Conservation (phyloP, 2,113 vertebrate species). For the Sarotherodon lohbergeri region DNA sequence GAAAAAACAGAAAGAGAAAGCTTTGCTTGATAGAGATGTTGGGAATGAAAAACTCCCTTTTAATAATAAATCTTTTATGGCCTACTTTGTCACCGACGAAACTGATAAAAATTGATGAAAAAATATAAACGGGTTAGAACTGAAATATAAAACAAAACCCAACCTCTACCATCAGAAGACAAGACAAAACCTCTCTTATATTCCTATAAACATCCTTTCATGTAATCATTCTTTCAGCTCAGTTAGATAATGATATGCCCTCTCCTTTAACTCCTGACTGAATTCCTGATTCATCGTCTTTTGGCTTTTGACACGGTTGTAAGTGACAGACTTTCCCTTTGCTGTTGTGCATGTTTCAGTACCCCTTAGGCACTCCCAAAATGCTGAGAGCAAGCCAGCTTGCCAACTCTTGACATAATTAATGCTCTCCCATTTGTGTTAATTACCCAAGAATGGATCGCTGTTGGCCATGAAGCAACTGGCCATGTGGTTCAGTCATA, state of each 20-base stretch:
- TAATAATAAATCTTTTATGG: background rate
- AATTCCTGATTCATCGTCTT: background rate
- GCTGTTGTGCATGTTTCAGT: slow-evolving; percentile 3
- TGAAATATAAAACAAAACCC: background rate
- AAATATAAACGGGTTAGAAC: background rate
- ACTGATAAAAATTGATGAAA: background rate
- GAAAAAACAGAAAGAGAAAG: background rate
- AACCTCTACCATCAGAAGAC: background rate
- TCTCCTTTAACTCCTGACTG: background rate
- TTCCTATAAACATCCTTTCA: background rate
- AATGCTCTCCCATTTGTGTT: slow-evolving; percentile 17
- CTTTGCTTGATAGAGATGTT: background rate
- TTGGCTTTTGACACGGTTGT: background rate
- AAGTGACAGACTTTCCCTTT: slow-evolving; percentile 13
- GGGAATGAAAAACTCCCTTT: background rate
- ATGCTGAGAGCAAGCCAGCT: background rate
- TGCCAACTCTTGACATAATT: background rate
- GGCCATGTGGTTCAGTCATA: background rate
- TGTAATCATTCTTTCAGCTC: background rate
- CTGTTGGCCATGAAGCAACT: background rate
- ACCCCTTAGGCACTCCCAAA: background rate
- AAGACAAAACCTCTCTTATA: background rate
- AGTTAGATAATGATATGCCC: slow-evolving; percentile 15
- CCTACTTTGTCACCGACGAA: background rate
- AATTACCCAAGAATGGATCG: slow-evolving; percentile 14